Conservation (phyloP, 2,888 invertebrate species). For the Lathronympha strigana region DNA sequence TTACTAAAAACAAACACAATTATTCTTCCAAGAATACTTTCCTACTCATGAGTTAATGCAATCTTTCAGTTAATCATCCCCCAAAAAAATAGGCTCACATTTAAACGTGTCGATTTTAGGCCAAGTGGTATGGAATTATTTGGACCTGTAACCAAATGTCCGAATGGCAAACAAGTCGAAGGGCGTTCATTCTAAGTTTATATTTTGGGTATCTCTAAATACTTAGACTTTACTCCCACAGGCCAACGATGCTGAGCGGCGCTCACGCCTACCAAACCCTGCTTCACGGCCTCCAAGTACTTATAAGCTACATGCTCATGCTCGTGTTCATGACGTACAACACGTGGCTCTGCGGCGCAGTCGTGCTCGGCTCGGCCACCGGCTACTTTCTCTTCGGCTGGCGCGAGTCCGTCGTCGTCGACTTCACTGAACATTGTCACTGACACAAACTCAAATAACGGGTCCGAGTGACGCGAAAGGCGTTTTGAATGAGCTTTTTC, state of each 20-base stretch:
- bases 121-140: too few species aligned
- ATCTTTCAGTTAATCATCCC: too few species aligned
- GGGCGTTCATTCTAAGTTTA: too few species aligned
- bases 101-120: too few species aligned
- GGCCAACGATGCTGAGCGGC: slow-evolving; percentile 92
- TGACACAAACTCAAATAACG: slow-evolving; percentile 72
- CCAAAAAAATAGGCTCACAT: too few species aligned
- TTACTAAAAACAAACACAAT: too few species aligned
- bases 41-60: too few species aligned
- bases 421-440: slow-evolving; percentile 98
- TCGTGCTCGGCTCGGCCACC: slow-evolving; percentile 93
- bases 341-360: slow-evolving; percentile 95
- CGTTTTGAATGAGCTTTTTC: slow-evolving; percentile 1
- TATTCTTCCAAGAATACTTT: too few species aligned
- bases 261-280: slow-evolving; percentile 94
- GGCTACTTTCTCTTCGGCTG: slow-evolving; percentile 98
- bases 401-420: slow-evolving; percentile 96
- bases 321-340: slow-evolving; percentile 99
- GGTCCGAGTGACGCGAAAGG: neutral
- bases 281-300: slow-evolving; percentile 94
- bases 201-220: neutral
- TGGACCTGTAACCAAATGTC: too few species aligned
- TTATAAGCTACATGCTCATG: slow-evolving; percentile 97
- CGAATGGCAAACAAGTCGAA: too few species aligned
- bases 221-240: slow-evolving; percentile 71